Conservation (phyloP, 2,888 invertebrate genomes). For the Steinernema carpocapsae region DNA sequence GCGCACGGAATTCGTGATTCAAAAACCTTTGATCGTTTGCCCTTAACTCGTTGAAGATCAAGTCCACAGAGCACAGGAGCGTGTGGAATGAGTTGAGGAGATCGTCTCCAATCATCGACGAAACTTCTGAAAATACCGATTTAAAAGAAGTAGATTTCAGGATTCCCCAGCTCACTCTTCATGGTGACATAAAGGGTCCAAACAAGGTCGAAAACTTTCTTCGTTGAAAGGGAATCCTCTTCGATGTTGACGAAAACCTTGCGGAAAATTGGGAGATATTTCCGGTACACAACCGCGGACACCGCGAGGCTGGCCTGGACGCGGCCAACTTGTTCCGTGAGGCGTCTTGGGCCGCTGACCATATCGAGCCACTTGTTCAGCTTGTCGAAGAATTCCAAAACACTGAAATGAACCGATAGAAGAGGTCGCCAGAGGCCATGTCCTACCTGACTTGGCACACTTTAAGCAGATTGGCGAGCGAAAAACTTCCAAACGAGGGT, state of each 20-base stretch:
- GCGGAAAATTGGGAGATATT: constrained; percentile 85
- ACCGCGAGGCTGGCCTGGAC: constrained; percentile 90
- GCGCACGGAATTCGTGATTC: constrained; percentile 50
- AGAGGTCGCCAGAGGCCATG: not conserved
- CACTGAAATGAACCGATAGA: constrained; percentile 73
- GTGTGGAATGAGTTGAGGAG: constrained; percentile 92
- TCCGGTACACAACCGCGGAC: constrained; percentile 89
- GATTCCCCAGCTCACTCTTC: constrained; percentile 39
- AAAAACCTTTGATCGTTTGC: constrained; percentile 47
- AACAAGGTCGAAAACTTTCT: constrained; percentile 53
- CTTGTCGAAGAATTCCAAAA: constrained; percentile 91
- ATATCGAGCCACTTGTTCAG: constrained; percentile 94
- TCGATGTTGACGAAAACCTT: constrained; percentile 78
- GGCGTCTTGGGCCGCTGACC: constrained; percentile 84
- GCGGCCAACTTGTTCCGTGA: constrained; percentile 79
- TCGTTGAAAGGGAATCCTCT: constrained; percentile 37
- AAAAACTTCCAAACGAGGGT: constrained; percentile 41
- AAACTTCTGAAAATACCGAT: not conserved
- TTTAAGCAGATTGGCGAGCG: constrained; percentile 44
- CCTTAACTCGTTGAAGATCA: constrained; percentile 85
- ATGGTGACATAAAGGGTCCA: constrained; percentile 51
- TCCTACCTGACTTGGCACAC: constrained; percentile 44
- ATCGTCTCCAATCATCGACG: constrained; percentile 78
- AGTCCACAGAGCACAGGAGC: constrained; percentile 86
- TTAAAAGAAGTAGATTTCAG: not conserved